Evolutionary conservation across 1,140 invertebrate genomes (phyloP), one percentile per base, ranked within the genome.

Genomic region (Ceratina japonica): DNA sequence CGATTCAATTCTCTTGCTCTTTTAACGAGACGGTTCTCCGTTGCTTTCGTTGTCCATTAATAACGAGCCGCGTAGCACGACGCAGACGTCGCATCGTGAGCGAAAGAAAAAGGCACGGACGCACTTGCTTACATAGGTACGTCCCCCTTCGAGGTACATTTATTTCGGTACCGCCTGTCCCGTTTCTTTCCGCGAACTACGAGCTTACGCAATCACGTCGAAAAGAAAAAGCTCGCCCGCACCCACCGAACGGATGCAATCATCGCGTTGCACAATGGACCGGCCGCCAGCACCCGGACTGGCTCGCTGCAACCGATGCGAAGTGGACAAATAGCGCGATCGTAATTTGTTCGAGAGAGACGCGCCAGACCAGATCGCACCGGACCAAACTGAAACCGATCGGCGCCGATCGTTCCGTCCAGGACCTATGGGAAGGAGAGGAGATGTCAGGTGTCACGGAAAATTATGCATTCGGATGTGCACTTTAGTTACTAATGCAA

Each of bases 241-340:
- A 78, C 69, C 68, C 37, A 44, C 37, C 37, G 37, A 62, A 78
- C 31, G 59, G 22, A 72, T 72, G 75, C 69, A 78, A 78, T 78
- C 37, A 44, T 44, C 69, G 31, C 20, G 51, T 78, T 78, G 31
- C 59, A 72, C 69, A 78, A 78, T 66, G 24, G 5, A 51, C 16
- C 27, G 2, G 27, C 12, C 37, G 37, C 10, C 56, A 22, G 49
- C 66, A 71, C 27, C 68, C 15, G 68, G 18, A 27, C 8, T 37
- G 54, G 49, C 58, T 62, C 61, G 31, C 73, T 58, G 70, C 70
- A 74, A 73, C 44, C 52, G 69, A 12, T 59, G 18, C 59, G 54
- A 79, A 62, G 62, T 59, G 62, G 71, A 73, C 65, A 74, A 79
- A 79, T 79, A 73, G 77, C 70, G 65, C 59, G 69, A 73, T 73